Evolutionary conservation across 2,113 vertebrate genomes (phyloP), one percentile per base, ranked within the genome.

Genomic region (Etheostoma cragini): DNA sequence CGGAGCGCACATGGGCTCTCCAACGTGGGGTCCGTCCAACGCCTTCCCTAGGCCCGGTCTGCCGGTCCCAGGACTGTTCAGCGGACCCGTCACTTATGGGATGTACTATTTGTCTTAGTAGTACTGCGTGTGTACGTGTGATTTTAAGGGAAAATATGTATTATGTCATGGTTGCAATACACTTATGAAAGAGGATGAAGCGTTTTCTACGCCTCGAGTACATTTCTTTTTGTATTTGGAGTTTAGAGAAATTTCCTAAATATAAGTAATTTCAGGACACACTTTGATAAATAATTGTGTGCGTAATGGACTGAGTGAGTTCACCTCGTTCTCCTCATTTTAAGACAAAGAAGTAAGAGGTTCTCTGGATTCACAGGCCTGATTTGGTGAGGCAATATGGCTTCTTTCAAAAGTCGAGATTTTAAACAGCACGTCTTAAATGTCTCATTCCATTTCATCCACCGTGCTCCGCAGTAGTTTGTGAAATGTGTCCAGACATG

Each of bases 91-190:
- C 77, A 94, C 96, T 70, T 96, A 95, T 91, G 96, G 96, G 89
- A 94, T 95, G 95, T 96, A 96, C 91, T 96, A 96, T 88, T 85
- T 96, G 89, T 96, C 96, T 54, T 96, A 95, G 94, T 82, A 21
- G 78, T 69, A 45, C 19, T 53, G 2, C 35, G 22, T 22, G 24
- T 45, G 50, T 63, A 53, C 58, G 61, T 30, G 16, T 56, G 67
- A 8, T 53, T 78, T 66, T 17, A 16, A 33, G 21, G 62, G 35
- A 16, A 45, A 26, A 30, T 10, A 35, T 61, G 17, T 77, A n/a
- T 54, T 78, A 50, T 66, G 57, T 76, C 24, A 54, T 60, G 61
- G 45, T 79, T 72, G 70, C 77, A 74, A 82, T 81, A 85, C 64
- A 68, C 61, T 62, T 38, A 78, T 47, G 22, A 71, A 61, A 8